These are phyloP conservation scores for Cotesia chilonis DNA, from an alignment of 1,140 invertebrate genomes.

Conservation along the genomic window DNA sequence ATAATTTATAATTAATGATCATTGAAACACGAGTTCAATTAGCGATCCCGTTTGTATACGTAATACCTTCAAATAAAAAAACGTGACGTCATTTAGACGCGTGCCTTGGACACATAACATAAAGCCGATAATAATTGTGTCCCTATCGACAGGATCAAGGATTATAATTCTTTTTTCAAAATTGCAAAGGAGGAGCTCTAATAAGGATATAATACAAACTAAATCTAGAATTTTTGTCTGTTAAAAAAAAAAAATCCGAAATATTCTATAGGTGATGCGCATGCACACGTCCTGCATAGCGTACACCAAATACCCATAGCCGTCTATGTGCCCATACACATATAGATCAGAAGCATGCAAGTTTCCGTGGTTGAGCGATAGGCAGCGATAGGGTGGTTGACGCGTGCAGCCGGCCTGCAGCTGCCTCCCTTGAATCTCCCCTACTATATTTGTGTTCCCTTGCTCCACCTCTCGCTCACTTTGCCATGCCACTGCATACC, in stretches of 20 bases:
- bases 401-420: slow-evolving; percentile 66
- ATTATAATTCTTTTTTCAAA: no score
- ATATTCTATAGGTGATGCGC: background rate
- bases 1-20: no score
- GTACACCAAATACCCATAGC: background rate
- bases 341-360: background rate
- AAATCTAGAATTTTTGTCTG: no score
- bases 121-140: no score
- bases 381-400: slow-evolving; percentile 58
- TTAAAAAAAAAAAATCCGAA: background rate
- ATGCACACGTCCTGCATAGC: background rate
- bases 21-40: no score
- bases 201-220: no score
- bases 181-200: no score
- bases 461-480: slow-evolving; percentile 37
- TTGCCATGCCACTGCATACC: background rate
- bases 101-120: no score
- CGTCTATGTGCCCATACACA: background rate
- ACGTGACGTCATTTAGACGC: no score
- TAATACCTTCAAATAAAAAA: no score
- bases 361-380: slow-evolving; percentile 23
- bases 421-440: slow-evolving; percentile 52
- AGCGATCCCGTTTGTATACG: no score
- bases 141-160: no score
- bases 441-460: slow-evolving; percentile 14